Evolutionary conservation across 2,113 vertebrate genomes (phyloP).

Genomic region (Ramphastos sulfuratus): DNA sequence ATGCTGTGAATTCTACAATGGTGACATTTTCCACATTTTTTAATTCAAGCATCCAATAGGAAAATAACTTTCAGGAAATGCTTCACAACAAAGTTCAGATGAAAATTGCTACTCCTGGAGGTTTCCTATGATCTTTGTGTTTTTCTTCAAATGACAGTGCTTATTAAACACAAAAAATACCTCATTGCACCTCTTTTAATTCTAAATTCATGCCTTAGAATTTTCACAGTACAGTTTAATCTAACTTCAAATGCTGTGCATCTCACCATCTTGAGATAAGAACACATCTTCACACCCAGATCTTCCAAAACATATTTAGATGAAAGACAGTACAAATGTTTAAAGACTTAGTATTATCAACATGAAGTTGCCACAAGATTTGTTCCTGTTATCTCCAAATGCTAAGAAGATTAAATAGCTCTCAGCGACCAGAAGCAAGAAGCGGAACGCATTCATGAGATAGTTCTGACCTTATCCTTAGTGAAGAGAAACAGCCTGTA

Average conservation of each 20-base stretch:
- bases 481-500: background rate
- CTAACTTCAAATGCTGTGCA: background rate
- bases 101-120: background rate
- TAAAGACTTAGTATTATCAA: background rate
- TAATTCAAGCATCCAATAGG: background rate
- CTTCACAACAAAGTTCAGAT: background rate
- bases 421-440: background rate
- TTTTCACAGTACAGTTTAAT: background rate
- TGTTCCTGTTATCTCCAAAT: background rate
- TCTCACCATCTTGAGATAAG: background rate
- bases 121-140: background rate
- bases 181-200: background rate
- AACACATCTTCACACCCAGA: background rate
- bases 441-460: background rate
- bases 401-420: background rate
- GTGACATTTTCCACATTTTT: background rate
- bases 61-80: background rate
- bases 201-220: background rate
- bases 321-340: background rate
- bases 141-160: background rate
- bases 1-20: background rate
- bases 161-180: background rate
- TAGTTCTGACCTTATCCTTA: background rate
- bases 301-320: conserved; percentile 15
- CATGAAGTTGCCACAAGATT: background rate